phyloP scores from a whole-genome alignment of 2,888 invertebrate species.

The Yponomeuta malinellus region DNA sequence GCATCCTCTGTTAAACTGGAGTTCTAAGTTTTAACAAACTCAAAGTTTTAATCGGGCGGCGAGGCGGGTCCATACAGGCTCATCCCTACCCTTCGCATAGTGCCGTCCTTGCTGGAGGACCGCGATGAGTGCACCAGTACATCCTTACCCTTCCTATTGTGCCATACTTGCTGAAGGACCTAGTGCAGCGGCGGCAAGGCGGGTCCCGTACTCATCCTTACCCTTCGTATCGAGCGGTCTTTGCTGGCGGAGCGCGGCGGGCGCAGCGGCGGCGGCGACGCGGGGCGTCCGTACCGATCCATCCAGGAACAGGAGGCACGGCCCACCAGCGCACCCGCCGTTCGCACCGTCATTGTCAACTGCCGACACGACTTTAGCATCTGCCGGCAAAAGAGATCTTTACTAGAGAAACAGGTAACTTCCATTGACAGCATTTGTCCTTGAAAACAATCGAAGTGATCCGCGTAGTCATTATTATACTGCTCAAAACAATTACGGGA shows the following conservation, averaged over 20 bases:
- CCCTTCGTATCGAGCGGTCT: slow-evolving; percentile 80
- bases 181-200: background rate
- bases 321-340: slow-evolving; percentile 84
- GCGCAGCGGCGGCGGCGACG: slow-evolving; percentile 81
- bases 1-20: too few relatives aligned
- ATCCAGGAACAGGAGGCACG: slow-evolving; percentile 96
- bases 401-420: too few relatives aligned
- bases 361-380: slow-evolving; percentile 93
- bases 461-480: too few relatives aligned
- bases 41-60: background rate
- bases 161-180: background rate
- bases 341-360: slow-evolving; percentile 91
- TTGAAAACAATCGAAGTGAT: too few relatives aligned
- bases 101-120: background rate
- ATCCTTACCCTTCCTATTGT: background rate
- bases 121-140: background rate
- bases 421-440: too few relatives aligned
- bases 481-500: too few relatives aligned
- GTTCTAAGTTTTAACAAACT: too few relatives aligned
- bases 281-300: slow-evolving; percentile 92
- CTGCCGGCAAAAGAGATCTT: slow-evolving; percentile 54
- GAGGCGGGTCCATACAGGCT: background rate
- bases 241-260: slow-evolving; percentile 72
- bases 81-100: background rate
- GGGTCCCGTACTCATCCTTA: slow-evolving; percentile 38